A percentile compares a stretch with the other conserved stretches of the same genome.
phyloP scores from a whole-genome alignment of 1,140 invertebrate genomes.

The Magallana ariakensis region DNA sequence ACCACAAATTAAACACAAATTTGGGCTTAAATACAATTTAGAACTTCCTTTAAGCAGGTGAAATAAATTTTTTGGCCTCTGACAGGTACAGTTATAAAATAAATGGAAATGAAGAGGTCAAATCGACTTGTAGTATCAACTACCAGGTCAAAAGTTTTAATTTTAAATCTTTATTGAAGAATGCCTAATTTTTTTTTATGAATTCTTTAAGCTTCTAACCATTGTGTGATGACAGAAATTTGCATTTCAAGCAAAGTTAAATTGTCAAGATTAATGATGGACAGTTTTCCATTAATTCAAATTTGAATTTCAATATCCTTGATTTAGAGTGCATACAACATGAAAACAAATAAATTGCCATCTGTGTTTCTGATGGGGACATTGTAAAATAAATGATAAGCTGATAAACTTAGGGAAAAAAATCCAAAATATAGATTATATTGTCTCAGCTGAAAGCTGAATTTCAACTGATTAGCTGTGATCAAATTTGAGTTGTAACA shows the following conservation, averaged over 20 bases:
- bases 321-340: neutral
- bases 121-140: constrained; percentile 31
- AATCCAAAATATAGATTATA: neutral
- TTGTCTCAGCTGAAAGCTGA: neutral
- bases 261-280: constrained; percentile 24
- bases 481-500: constrained; percentile 37
- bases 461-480: neutral
- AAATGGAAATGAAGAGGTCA: constrained; percentile 34
- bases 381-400: constrained; percentile 6
- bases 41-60: constrained; percentile 18
- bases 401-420: neutral
- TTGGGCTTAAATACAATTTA: constrained; percentile 20
- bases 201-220: neutral
- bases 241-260: constrained; percentile 20
- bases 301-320: constrained; percentile 16
- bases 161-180: constrained; percentile 27
- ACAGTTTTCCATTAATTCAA: constrained; percentile 9
- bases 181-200: constrained; percentile 16
- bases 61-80: neutral
- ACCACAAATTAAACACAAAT: constrained; percentile 32
- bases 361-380: constrained; percentile 7
- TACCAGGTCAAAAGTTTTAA: constrained; percentile 21
- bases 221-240: neutral
- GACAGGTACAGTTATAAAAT: constrained; percentile 16
- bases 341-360: constrained; percentile 7